Base-by-base conservation (phyloP, 2,888 invertebrate species). In the Aporophyla nigra region DNA sequence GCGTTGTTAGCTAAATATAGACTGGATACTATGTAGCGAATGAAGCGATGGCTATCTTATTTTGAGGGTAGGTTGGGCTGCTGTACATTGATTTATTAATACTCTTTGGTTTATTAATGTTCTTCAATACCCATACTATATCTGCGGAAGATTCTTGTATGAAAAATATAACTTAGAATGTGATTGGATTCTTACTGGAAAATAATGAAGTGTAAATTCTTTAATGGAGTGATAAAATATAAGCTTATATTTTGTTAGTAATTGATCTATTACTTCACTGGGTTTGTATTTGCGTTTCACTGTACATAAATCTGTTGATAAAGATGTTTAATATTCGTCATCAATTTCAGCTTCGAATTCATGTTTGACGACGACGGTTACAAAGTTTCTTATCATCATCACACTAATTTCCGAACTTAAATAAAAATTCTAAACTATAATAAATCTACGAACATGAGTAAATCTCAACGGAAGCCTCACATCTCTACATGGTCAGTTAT, bases 1-100 rank as follows among this genome's bases (percentile, higher is more conserved):
- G 93, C 94, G 94, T 95, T 96, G 96, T 96, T 92, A 86, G 93
- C 95, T 96, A 96, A 94, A 96, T 95, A 94, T 96, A 96, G 95
- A 93, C 78, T 87, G 66, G 76, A 83, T 77, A 86, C 87, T 83
- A 81, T 81, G 85, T 85, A 82, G 83, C 71, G 71, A 75, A 82
- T 84, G 86, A 74, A 61, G 56, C 66, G 76, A 77, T 80, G 84
- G 79, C 74, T 85, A 78, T 80, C 80, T 76, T 63, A 73, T 86
- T 87, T 79, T 74, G 79, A 86, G 76, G 81, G 80, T 79, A 77
- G 74, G 71, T 74, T 72, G 69, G 68, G 54, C 49, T 62, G 12
- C 10, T 70, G 68, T 56, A 68, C 27, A 54, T 69, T 75, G 68
- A 73, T 82, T 61, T 73, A 76, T 76, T 76, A 40, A 6, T 56